Evolutionary conservation across 2,113 vertebrate species (phyloP), one percentile per base, ranked within the genome.

Genomic region (Heterocephalus glaber): DNA sequence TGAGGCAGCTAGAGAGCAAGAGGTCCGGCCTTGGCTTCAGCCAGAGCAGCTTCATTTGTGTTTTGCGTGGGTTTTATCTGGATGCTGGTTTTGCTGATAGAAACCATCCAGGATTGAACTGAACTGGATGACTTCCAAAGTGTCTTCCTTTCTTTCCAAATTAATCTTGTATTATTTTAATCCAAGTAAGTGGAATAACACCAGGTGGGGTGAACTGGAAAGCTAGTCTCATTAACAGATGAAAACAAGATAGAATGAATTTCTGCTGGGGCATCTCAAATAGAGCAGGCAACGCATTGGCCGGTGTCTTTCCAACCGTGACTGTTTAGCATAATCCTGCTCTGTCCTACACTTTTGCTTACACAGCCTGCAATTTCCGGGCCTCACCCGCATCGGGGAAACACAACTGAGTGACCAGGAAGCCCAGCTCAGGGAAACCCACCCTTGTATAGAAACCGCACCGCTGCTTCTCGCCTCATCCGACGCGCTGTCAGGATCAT

Each of bases 131-230:
- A 70, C 61, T 63, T 89, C 58, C 58, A 35, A 63, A 89, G 22
- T 68, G 24, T 58, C 61, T 61, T 66, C 89, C 52, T 72, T 94
- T 87, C 58, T 95, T 44, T 90, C 17, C 68, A 86, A 79, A 95
- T 6, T 17, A 19, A 61, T 35, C 12, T 20, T 77, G 2, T 63
- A 38, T 83, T 90, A 61, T 85, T 90, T 92, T 86, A 94, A 77
- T 79, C 7, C 28, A 56, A 0, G 13, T 3, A 82, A 65, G 20
- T 70, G 44, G 47, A 61, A 4, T 80, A 65, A 82, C 2, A 77
- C 33, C 28, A 77, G 41, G 11, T 44, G 2, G 13, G 2, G 20
- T n/a, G 12, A 6, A 5, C 24, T 88, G 61, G 47, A 79, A 49
- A 61, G 35, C 24, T 76, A 79, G 16, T 76, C 63, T 52, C 11